Evolutionary conservation across 2,797 vertebrate genomes (phyloP).

Genomic region (Cuculus canorus): DNA sequence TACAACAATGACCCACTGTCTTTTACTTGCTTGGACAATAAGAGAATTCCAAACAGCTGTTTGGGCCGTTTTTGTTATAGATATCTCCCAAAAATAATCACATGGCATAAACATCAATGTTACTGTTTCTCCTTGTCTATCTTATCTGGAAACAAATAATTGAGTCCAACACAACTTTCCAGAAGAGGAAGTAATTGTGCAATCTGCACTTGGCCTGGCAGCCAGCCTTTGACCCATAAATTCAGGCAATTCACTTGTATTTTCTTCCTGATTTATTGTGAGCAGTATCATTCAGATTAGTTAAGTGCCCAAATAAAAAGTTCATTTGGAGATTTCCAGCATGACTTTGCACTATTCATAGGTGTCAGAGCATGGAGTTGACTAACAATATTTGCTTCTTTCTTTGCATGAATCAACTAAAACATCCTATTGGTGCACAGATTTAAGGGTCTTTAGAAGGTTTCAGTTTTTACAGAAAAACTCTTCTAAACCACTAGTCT

Average conservation of each 20-base stretch:
- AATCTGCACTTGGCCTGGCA: background rate
- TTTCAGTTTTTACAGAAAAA: background rate
- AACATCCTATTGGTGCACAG: background rate
- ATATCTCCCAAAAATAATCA: background rate
- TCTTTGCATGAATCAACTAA: background rate
- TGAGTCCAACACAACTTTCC: background rate
- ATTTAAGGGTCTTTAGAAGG: background rate
- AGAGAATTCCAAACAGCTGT: background rate
- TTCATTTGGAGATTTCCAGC: background rate
- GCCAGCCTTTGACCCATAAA: background rate
- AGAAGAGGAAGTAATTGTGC: constrained; percentile 11
- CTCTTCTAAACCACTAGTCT: background rate
- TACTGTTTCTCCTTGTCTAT: background rate
- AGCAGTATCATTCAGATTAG: background rate
- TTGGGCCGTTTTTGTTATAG: background rate
- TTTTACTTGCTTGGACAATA: background rate
- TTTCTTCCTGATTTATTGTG: background rate
- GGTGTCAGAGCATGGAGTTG: background rate
- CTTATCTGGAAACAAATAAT: background rate
- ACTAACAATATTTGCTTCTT: background rate
- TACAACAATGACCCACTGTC: background rate
- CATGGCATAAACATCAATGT: background rate
- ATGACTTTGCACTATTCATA: background rate
- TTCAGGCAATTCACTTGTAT: background rate
- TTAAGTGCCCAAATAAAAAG: background rate